These are phyloP conservation scores for Xanthorhoe designata DNA, from an alignment of 2,888 invertebrate species.

Conservation along the genomic window DNA sequence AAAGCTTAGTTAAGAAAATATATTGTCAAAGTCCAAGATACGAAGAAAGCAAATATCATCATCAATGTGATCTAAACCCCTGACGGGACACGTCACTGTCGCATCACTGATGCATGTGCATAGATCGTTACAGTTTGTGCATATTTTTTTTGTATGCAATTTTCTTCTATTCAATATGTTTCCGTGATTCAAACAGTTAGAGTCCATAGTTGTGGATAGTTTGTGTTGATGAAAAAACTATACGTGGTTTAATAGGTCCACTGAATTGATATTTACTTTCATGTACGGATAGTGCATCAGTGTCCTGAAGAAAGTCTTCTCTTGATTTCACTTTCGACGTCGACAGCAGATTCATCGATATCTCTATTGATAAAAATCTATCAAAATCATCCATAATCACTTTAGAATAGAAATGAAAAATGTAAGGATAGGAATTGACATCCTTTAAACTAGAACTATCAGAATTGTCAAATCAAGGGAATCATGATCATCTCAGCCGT, in stretches of 20 bases:
- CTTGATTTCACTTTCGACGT: slow-evolving; percentile 16
- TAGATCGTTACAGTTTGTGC: slow-evolving; percentile 57
- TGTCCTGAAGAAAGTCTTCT: not conserved
- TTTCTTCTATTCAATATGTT: slow-evolving; percentile 71
- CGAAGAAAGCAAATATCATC: not conserved
- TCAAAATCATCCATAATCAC: too few relatives aligned
- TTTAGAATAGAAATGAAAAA: too few relatives aligned
- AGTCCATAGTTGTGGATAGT: slow-evolving; percentile 60
- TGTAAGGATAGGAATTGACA: too few relatives aligned
- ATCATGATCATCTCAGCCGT: too few relatives aligned
- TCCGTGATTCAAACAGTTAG: slow-evolving; percentile 59
- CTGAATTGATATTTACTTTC: slow-evolving; percentile 79
- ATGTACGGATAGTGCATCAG: slow-evolving; percentile 51
- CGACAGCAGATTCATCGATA: slow-evolving; percentile 2
- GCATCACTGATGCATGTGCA: not conserved
- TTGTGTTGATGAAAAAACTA: slow-evolving; percentile 53
- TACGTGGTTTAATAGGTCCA: slow-evolving; percentile 60
- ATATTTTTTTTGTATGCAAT: slow-evolving; percentile 72
- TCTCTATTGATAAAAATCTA: too few relatives aligned
- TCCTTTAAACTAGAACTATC: too few relatives aligned
- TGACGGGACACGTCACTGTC: not conserved
- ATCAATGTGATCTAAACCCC: not conserved
- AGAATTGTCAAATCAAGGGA: too few relatives aligned
- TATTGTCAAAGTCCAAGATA: not conserved
- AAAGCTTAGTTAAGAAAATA: not conserved